Conservation (phyloP, 92 coral and sea anemone species). For the Muricea muricata region DNA sequence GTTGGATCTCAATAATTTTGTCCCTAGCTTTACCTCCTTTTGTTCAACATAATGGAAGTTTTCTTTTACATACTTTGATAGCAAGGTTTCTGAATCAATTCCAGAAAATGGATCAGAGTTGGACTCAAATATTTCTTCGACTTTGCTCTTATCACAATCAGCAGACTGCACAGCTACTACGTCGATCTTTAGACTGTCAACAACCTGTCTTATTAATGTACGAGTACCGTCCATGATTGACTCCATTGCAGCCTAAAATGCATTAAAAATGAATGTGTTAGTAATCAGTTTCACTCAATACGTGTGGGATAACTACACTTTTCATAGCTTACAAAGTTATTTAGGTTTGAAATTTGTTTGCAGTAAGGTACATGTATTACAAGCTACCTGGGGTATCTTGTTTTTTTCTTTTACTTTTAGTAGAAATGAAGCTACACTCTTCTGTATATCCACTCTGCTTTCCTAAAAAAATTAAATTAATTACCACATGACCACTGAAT, state of each 20-base stretch:
- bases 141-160: neutral
- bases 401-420: constrained; percentile 35
- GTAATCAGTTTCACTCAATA: too few relatives aligned
- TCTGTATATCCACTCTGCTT: neutral
- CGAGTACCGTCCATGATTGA: constrained; percentile 29
- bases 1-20: neutral
- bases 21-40: constrained; percentile 2
- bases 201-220: constrained; percentile 28
- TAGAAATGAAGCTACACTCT: constrained; percentile 28
- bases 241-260: constrained; percentile 28
- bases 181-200: neutral
- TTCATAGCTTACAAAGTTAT: too few relatives aligned
- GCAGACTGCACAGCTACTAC: neutral
- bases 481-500: too few relatives aligned
- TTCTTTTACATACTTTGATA: constrained; percentile 17
- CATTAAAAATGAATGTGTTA: too few relatives aligned
- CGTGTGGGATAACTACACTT: too few relatives aligned
- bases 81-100: constrained; percentile 20
- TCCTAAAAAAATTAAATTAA: too few relatives aligned
- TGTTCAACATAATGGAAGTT: constrained; percentile 28
- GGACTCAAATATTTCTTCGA: constrained; percentile 27
- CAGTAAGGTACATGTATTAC: neutral
- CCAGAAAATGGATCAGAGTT: constrained; percentile 5
- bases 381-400: constrained; percentile 37
- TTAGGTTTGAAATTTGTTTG: neutral